Conservation (phyloP, 2,797 vertebrate species). For the Trachops cirrhosus region DNA sequence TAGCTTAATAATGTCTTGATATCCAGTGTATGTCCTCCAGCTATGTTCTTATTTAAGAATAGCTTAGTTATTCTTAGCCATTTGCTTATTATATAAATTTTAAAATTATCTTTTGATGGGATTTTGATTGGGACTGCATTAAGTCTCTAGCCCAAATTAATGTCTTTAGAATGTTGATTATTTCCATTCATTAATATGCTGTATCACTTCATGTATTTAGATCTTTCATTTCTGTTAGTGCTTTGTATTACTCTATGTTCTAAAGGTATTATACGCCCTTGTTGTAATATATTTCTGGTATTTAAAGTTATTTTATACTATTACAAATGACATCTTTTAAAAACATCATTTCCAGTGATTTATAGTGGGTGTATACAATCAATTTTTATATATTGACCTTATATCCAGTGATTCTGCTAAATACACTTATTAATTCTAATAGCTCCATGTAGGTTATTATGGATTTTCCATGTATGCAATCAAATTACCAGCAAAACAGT, state of each 20-base stretch:
- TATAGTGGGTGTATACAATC: background rate
- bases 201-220: background rate
- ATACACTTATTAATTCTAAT: slow-evolving; percentile 1
- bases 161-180: background rate
- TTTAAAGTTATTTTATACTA: slow-evolving; percentile 26
- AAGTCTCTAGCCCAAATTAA: background rate
- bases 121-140: background rate
- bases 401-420: background rate
- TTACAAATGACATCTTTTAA: background rate
- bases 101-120: slow-evolving; percentile 11
- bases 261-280: background rate
- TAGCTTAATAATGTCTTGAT: background rate
- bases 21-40: background rate
- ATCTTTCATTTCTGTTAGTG: background rate
- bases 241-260: background rate
- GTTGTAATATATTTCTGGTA: background rate
- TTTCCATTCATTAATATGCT: background rate
- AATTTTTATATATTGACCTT: slow-evolving; percentile 25
- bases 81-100: background rate
- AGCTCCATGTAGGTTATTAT: background rate
- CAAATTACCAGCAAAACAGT: background rate
- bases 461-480: background rate
- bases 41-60: slow-evolving; percentile 33
- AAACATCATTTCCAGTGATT: background rate
- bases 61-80: slow-evolving; percentile 15